phyloP scores from a whole-genome alignment of 1,140 invertebrate genomes.

The Drosophila kanapiae region DNA sequence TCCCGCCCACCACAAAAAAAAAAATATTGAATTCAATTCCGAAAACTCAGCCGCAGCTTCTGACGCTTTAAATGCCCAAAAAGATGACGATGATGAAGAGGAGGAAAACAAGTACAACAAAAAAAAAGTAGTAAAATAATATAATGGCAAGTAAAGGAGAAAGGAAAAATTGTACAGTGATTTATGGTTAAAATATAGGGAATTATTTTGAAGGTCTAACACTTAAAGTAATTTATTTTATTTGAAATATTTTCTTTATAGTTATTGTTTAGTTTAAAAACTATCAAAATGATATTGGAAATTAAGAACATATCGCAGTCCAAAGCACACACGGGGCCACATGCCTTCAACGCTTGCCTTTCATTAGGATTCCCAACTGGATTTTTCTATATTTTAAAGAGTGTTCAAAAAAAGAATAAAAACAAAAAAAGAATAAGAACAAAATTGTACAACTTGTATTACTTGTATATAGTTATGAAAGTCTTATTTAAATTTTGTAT shows the following conservation, averaged over 20 bases:
- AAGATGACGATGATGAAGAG: constrained; percentile 42
- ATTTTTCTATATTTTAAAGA: too few relatives aligned
- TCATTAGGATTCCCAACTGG: too few relatives aligned
- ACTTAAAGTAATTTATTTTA: too few relatives aligned
- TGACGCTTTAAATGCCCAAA: constrained; percentile 46
- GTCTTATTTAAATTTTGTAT: too few relatives aligned
- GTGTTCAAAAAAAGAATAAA: too few relatives aligned
- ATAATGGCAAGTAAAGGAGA: neutral
- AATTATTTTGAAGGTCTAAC: neutral
- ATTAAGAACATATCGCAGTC: too few relatives aligned
- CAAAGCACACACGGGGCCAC: too few relatives aligned
- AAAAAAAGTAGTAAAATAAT: constrained; percentile 21
- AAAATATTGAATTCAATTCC: constrained; percentile 70
- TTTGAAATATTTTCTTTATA: neutral
- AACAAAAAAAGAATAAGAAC: too few relatives aligned
- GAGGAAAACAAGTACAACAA: constrained; percentile 19
- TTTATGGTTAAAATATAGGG: neutral
- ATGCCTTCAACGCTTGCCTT: too few relatives aligned
- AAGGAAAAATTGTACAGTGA: constrained; percentile 22
- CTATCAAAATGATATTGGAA: neutral
- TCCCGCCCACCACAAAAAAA: constrained; percentile 36
- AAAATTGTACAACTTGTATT: too few relatives aligned
- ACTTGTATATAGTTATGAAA: too few relatives aligned
- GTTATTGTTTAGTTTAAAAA: neutral
- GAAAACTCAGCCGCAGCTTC: constrained; percentile 54